These are phyloP conservation scores for Gallirallus australis DNA, from an alignment of 2,797 vertebrate genomes.

Conservation along the genomic window DNA sequence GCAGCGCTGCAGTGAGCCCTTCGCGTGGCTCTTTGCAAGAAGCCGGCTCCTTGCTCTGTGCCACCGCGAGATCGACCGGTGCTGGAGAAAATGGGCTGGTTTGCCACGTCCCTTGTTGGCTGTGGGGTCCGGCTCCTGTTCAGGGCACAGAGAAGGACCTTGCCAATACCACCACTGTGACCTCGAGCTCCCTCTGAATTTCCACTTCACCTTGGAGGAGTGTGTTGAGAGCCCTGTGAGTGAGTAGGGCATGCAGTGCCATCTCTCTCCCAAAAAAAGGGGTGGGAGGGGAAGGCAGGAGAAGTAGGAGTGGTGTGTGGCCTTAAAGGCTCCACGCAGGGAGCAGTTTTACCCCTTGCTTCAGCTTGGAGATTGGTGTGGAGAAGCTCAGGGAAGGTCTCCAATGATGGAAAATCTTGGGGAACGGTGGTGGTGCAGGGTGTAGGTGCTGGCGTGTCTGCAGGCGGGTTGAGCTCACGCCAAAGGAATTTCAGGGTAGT, in stretches of 20 bases:
- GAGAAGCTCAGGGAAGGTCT: neutral
- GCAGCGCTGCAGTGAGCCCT: fast-evolving
- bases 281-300: too few relatives aligned
- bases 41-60: neutral
- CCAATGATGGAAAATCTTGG: neutral
- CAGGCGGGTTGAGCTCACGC: neutral
- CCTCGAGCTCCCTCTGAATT: neutral
- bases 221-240: neutral
- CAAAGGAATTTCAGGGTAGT: neutral
- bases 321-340: neutral
- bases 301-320: neutral
- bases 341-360: neutral
- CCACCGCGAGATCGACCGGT: neutral
- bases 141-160: neutral
- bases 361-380: neutral
- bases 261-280: fast-evolving
- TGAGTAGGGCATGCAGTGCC: fast-evolving
- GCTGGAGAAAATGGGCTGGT: neutral
- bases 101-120: neutral
- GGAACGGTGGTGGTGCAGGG: neutral
- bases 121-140: neutral
- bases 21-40: neutral
- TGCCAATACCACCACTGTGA: neutral
- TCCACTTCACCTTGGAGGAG: neutral
- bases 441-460: neutral